Conservation (phyloP, 2,888 invertebrate species). For the Meiosimyza decipiens region DNA sequence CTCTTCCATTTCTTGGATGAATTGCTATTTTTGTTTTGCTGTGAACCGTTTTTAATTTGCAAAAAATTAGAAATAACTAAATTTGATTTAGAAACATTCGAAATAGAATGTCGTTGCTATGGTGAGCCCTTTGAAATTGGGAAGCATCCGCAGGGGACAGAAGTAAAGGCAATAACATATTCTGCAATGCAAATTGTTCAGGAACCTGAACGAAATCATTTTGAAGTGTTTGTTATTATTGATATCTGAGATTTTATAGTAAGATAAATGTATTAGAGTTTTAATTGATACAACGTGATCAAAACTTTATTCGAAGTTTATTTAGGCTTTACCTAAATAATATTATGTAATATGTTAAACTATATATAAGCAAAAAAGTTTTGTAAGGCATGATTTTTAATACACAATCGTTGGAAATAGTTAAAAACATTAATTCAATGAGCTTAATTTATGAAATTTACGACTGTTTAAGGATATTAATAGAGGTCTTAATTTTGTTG, state of each 20-base stretch:
- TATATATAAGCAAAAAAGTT: neutral
- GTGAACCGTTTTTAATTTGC: constrained; percentile 89
- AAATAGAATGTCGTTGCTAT: constrained; percentile 82
- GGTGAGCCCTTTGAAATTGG: constrained; percentile 95
- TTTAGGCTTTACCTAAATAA: too few species aligned
- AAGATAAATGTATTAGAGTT: too few species aligned
- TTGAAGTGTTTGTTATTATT: constrained; percentile 96
- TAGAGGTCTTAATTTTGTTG: too few species aligned
- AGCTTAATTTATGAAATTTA: too few species aligned
- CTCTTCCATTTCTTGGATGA: constrained; percentile 96
- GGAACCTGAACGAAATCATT: constrained; percentile 75
- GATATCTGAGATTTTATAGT: constrained; percentile 77
- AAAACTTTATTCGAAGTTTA: too few species aligned
- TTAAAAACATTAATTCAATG: too few species aligned
- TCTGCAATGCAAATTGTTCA: constrained; percentile 96
- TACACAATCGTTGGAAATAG: too few species aligned
- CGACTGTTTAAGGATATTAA: too few species aligned
- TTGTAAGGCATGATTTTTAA: too few species aligned
- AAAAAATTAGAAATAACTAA: constrained; percentile 88
- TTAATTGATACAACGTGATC: too few species aligned
- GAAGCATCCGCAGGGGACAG: constrained; percentile 97
- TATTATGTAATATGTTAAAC: neutral
- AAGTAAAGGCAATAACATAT: constrained; percentile 99
- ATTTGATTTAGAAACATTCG: constrained; percentile 85
- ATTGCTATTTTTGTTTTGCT: constrained; percentile 89